phyloP scores from a whole-genome alignment of 2,113 vertebrate species.

The Mustelus asterias region DNA sequence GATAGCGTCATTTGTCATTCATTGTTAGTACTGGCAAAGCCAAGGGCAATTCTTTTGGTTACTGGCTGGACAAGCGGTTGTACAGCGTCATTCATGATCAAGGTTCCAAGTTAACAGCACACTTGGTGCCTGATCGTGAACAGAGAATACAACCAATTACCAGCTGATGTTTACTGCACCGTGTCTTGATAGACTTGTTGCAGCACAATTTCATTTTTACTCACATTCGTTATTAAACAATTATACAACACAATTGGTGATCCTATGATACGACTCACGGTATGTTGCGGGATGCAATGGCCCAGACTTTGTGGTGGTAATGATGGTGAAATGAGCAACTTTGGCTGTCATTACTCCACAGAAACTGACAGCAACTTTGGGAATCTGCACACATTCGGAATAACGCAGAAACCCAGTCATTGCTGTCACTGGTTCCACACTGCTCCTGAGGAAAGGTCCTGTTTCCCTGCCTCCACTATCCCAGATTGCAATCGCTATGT shows the following conservation, averaged over 20 bases:
- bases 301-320: not conserved
- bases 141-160: not conserved
- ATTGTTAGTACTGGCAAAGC: conserved; percentile 67
- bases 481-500: not conserved
- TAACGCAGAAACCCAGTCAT: not conserved
- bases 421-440: not conserved
- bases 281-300: not conserved
- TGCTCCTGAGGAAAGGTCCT: not conserved
- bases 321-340: not conserved
- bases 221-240: not conserved
- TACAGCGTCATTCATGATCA: not conserved
- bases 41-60: conserved; percentile 69
- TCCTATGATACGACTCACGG: not conserved
- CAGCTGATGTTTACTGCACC: not conserved
- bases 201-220: not conserved
- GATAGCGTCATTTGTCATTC: conserved; percentile 93
- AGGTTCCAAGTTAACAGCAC: not conserved
- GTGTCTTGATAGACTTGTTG: not conserved
- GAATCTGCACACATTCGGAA: not conserved
- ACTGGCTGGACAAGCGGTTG: conserved; percentile 59
- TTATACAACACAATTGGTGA: not conserved
- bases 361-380: not conserved
- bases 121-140: not conserved
- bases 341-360: not conserved
- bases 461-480: not conserved